Evolutionary conservation across 2,888 invertebrate genomes (phyloP), one percentile per base, ranked within the genome.

Genomic region (Drosophila ezoana): DNA sequence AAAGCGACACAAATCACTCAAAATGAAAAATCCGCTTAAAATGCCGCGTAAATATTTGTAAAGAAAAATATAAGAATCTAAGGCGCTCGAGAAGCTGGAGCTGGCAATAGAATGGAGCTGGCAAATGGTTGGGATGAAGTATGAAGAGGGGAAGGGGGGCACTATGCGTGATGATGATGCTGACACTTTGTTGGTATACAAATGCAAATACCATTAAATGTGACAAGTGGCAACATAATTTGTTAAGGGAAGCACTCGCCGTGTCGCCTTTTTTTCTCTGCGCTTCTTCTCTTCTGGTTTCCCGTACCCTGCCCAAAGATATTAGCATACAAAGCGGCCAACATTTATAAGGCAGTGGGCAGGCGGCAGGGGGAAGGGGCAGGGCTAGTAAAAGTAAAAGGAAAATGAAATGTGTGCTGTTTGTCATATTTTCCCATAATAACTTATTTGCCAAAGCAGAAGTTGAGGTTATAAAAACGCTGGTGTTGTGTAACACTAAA

Each of bases 171-270:
- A 68, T 72, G 72, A 72, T 80, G 80, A 76, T 79, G 73, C 78
- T 82, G 84, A 81, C 80, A 89, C 78, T 85, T 88, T 87, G 72
- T 80, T 75, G 72, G 83, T 83, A 82, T 79, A 80, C 86, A 85
- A 85, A 85, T 87, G 81, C 87, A 90, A 90, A 90, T 88, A 90
- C 89, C 89, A 90, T 90, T 90, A 90, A 86, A 82, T 84, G 82
- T 85, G 85, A 85, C 88, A 90, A 89, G 82, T 89, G 85, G 86
- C 84, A 90, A 87, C 87, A 90, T 90, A 89, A 90, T 90, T 90
- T 90, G 88, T 88, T 78, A 81, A 70, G 65, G 80, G 80, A 76
- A 65, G 64, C 64, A 57, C 62, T 18, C 52, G 48, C 51, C 51
- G 58, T 43, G 44, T 72, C 57, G 59, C 59, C 60, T 33, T 56